Percentiles rank a stretch among this genome's conserved stretches.
Conservation (phyloP, 2,888 invertebrate species). For the Pollenia angustigena region DNA sequence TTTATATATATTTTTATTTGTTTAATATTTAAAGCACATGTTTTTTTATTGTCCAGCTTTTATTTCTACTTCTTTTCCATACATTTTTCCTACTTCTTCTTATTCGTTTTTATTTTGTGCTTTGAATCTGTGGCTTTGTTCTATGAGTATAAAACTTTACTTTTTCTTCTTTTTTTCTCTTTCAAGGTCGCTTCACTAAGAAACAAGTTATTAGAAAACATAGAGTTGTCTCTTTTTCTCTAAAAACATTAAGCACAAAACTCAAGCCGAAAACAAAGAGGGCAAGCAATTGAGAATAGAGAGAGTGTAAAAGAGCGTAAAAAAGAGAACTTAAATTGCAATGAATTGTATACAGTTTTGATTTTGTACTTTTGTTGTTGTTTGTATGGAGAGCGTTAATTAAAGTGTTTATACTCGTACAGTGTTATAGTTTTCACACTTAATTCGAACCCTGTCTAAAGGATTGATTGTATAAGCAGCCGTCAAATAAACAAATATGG, state of each 20-base stretch:
- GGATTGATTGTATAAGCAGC: constrained; percentile 64
- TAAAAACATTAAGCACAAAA: neutral
- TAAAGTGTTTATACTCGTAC: constrained; percentile 25
- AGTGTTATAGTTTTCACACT: constrained; percentile 53
- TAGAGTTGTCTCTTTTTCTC: constrained; percentile 55
- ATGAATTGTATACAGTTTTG: constrained; percentile 11
- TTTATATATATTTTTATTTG: constrained; percentile 61
- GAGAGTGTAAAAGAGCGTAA: neutral
- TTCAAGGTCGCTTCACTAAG: constrained; percentile 70
- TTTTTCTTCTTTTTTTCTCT: constrained; percentile 57
- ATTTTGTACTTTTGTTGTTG: constrained; percentile 14
- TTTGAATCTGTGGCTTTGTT: constrained; percentile 46
- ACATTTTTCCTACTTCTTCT: constrained; percentile 31
- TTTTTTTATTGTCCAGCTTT: constrained; percentile 57
- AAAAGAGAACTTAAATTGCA: neutral
- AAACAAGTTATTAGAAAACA: constrained; percentile 30
- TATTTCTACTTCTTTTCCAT: constrained; percentile 42
- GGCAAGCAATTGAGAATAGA: neutral
- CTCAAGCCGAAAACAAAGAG: neutral
- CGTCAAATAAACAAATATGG: constrained; percentile 36
- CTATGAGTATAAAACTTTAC: constrained; percentile 64
- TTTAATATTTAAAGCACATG: constrained; percentile 69
- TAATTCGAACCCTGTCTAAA: constrained; percentile 28
- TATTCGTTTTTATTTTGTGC: constrained; percentile 20
- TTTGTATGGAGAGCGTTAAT: constrained; percentile 19